These are phyloP conservation scores for Phyllotreta cruciferae DNA, from an alignment of 2,888 invertebrate genomes.

Conservation along the genomic window DNA sequence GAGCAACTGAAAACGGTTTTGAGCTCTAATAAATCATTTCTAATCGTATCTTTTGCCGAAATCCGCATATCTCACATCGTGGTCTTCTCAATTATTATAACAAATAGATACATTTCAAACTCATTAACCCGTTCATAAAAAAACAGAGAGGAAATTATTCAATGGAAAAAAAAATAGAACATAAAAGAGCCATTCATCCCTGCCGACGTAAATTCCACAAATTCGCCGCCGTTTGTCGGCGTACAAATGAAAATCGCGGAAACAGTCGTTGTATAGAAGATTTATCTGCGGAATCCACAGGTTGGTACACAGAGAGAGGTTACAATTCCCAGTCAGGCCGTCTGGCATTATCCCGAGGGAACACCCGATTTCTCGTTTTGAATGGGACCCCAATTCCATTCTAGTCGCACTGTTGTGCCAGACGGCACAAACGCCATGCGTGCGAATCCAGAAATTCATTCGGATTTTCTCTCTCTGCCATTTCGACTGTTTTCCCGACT, in stretches of 20 bases:
- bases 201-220: conserved; percentile 25
- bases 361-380: conserved; percentile 56
- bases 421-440: conserved; percentile 35
- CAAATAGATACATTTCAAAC: no score
- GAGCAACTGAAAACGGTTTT: no score
- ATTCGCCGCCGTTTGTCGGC: conserved; percentile 34
- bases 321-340: conserved; percentile 52
- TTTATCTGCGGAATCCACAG: conserved; percentile 61
- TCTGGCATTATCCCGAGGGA: conserved; percentile 55
- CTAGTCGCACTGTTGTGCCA: conserved; percentile 53
- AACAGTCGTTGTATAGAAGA: conserved; percentile 54
- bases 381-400: conserved; percentile 57
- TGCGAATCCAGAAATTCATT: conserved; percentile 37
- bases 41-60: no score
- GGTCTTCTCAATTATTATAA: no score
- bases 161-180: no score
- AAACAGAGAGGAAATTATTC: no score
- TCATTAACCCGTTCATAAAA: no score
- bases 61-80: no score
- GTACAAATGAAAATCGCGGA: conserved; percentile 48
- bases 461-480: conserved; percentile 34
- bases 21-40: no score
- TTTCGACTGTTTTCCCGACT: conserved; percentile 33
- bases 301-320: conserved; percentile 48
- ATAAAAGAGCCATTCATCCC: not conserved